These are phyloP conservation scores for Graphium colonna DNA, from an alignment of 2,888 invertebrate genomes.

Conservation along the genomic window DNA sequence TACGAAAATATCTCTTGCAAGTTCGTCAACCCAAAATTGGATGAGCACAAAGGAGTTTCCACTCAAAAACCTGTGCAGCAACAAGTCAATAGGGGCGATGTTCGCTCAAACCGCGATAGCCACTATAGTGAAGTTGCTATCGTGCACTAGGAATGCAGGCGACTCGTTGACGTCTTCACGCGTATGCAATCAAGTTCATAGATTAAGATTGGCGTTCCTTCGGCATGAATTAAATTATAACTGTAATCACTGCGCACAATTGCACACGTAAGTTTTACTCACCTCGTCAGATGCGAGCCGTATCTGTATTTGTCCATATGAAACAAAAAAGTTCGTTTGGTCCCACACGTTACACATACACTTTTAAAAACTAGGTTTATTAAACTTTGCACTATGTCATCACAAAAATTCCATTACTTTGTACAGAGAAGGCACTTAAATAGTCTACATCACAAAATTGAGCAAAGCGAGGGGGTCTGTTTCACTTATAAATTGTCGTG, in stretches of 20 bases:
- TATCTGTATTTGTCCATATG: constrained; percentile 64
- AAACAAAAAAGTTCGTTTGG: constrained; percentile 32
- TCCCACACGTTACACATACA: constrained; percentile 48
- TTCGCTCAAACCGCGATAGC: constrained; percentile 42
- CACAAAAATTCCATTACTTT: constrained; percentile 62
- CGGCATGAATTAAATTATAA: constrained; percentile 40
- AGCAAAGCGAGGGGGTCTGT: constrained; percentile 62
- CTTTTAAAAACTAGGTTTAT: constrained; percentile 48
- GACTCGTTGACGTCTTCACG: constrained; percentile 54
- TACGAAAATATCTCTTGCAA: constrained; percentile 54
- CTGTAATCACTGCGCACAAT: constrained; percentile 34
- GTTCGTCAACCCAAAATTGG: constrained; percentile 63
- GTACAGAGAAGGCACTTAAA: constrained; percentile 72
- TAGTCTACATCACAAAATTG: constrained; percentile 74
- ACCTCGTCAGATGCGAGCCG: constrained; percentile 54
- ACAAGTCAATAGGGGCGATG: constrained; percentile 26
- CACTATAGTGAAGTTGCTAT: constrained; percentile 56
- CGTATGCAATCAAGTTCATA: constrained; percentile 73
- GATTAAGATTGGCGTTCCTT: constrained; percentile 72
- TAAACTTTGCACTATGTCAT: constrained; percentile 72
- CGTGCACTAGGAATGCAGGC: constrained; percentile 60
- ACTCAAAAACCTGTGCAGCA: constrained; percentile 35
- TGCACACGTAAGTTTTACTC: constrained; percentile 38
- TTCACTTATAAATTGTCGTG: constrained; percentile 64
- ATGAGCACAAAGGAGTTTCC: constrained; percentile 39